Evolutionary conservation across 2,113 vertebrate species (phyloP).

Genomic region (Dolichallabes microphthalmus): DNA sequence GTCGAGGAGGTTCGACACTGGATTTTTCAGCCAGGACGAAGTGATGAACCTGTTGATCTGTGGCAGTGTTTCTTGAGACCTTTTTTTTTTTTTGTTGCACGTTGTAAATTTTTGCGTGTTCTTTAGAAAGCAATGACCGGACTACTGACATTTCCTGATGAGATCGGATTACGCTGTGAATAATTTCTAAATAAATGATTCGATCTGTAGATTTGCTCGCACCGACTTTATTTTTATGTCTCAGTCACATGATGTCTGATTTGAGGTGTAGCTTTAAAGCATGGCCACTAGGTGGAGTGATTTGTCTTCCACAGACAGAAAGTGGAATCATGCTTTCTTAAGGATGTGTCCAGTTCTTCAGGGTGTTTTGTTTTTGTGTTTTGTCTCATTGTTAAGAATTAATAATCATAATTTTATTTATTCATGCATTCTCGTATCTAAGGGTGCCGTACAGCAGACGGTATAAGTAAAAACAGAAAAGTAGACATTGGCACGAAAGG

Average conservation of each 20-base stretch:
- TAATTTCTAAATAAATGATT: constrained; percentile 13
- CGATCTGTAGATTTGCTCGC: constrained; percentile 10
- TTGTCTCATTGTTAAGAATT: neutral
- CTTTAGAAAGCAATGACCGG: constrained; percentile 24
- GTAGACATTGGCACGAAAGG: neutral
- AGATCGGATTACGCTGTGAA: neutral
- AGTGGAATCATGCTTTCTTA: neutral
- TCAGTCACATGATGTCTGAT: neutral
- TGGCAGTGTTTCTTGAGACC: neutral
- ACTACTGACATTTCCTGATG: constrained; percentile 7
- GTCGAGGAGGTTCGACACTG: neutral
- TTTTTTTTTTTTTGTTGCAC: too few species aligned
- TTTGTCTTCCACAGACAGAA: constrained; percentile 44
- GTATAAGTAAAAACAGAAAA: neutral
- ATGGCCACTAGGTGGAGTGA: constrained; percentile 72
- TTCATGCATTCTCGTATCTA: neutral
- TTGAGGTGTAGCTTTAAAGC: neutral
- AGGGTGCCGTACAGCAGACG: neutral
- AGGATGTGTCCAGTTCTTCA: neutral
- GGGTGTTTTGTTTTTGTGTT: neutral
- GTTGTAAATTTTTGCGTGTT: neutral
- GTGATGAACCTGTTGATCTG: neutral
- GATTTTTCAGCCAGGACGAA: neutral
- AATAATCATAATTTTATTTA: neutral
- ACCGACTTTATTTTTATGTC: neutral